Conservation (phyloP, 2,797 vertebrate species). For the Columba guinea region DNA sequence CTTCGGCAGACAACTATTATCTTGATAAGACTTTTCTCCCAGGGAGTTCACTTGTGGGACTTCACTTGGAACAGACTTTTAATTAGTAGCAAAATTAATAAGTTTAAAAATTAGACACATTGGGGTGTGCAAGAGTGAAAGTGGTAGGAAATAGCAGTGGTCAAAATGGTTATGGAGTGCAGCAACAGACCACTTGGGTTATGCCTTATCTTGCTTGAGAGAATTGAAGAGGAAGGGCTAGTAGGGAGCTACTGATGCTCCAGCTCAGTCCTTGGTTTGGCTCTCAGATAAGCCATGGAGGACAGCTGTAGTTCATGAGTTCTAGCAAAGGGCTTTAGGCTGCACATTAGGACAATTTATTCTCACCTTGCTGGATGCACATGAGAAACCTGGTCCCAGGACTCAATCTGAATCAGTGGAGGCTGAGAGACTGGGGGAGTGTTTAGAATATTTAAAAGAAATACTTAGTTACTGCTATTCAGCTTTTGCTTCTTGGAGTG, state of each 20-base stretch:
- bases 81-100: background rate
- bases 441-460: background rate
- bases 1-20: background rate
- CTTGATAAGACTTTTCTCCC: background rate
- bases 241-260: background rate
- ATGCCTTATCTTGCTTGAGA: fast-evolving
- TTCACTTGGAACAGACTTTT: background rate
- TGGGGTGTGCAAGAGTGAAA: background rate
- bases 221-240: background rate
- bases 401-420: background rate
- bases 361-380: background rate
- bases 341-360: fast-evolving
- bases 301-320: background rate
- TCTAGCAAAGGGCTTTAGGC: background rate
- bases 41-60: background rate
- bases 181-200: background rate
- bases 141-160: background rate
- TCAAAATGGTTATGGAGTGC: background rate
- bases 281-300: background rate
- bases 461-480: background rate
- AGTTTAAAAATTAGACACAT: background rate
- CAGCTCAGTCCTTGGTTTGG: fast-evolving
- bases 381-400: background rate
- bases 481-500: slow-evolving; percentile 19
- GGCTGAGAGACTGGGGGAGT: background rate